These are phyloP conservation scores for Xerus rutilus DNA, from an alignment of 2,797 vertebrate genomes.

Conservation along the genomic window DNA sequence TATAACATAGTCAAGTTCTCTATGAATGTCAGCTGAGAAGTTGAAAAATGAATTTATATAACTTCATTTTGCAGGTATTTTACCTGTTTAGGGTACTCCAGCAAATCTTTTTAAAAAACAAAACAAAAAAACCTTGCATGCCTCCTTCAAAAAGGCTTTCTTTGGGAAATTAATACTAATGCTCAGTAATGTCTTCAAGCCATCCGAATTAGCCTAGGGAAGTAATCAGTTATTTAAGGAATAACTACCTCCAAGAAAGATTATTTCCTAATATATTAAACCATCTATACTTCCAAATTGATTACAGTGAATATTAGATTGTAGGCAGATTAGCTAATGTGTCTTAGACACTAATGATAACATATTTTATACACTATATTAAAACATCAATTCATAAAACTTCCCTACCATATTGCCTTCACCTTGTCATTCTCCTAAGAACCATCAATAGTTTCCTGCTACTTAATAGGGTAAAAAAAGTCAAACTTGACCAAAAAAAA, in stretches of 20 bases:
- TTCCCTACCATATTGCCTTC: slow-evolving; percentile 13
- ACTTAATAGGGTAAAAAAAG: neutral
- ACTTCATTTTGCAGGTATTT: slow-evolving; percentile 63
- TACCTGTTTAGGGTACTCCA: neutral
- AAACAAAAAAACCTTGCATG: neutral
- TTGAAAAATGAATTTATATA: neutral
- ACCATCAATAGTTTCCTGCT: neutral
- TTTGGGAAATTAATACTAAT: slow-evolving; percentile 23
- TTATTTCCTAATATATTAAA: slow-evolving; percentile 39
- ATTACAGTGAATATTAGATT: slow-evolving; percentile 36
- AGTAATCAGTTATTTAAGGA: slow-evolving; percentile 54
- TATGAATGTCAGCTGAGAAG: neutral
- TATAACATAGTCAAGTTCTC: neutral
- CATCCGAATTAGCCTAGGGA: slow-evolving; percentile 16
- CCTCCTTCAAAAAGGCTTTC: slow-evolving; percentile 40
- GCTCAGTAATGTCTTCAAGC: neutral
- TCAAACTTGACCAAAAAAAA: too few relatives aligned
- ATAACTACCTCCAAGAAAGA: slow-evolving; percentile 31
- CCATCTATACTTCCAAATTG: slow-evolving; percentile 50
- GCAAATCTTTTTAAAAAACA: slow-evolving; percentile 34
- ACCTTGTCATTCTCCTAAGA: slow-evolving; percentile 4
- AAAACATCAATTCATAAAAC: slow-evolving; percentile 35
- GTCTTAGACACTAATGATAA: slow-evolving; percentile 20
- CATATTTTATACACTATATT: slow-evolving; percentile 16
- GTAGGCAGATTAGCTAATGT: neutral